Conservation (phyloP, 2,888 invertebrate species). For the Rambutsinella grinnellia region DNA sequence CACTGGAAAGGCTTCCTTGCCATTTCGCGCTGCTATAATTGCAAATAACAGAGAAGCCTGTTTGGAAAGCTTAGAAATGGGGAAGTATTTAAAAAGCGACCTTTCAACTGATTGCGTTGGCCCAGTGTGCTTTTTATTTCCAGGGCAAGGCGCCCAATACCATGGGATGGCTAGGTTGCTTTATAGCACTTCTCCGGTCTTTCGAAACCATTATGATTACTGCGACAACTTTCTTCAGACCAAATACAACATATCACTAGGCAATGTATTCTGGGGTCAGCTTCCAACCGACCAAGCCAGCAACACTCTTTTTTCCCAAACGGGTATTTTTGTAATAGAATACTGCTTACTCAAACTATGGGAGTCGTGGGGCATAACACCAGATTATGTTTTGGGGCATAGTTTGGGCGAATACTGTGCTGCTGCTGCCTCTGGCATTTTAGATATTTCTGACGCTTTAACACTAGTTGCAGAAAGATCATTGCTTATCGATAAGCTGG, state of each 20-base stretch:
- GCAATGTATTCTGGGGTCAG: slow-evolving; percentile 12
- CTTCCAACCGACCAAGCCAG: neutral
- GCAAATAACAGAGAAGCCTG: neutral
- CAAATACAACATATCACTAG: slow-evolving; percentile 1
- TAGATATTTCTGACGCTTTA: slow-evolving; percentile 25
- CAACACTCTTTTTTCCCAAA: slow-evolving; percentile 28
- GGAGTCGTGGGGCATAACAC: slow-evolving; percentile 34
- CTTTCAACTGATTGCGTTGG: no score
- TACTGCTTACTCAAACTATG: slow-evolving; percentile 33
- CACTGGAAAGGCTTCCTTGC: slow-evolving; percentile 29
- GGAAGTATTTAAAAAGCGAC: neutral
- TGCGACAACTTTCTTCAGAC: slow-evolving; percentile 2
- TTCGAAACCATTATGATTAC: slow-evolving; percentile 3
- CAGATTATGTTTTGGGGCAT: slow-evolving; percentile 46
- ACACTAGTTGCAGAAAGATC: slow-evolving; percentile 39
- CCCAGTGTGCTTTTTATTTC: slow-evolving; percentile 42
- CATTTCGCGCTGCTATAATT: slow-evolving; percentile 12
- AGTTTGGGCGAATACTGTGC: slow-evolving; percentile 48
- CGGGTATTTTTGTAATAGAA: slow-evolving; percentile 35
- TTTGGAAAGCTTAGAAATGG: slow-evolving; percentile 2
- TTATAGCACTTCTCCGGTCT: slow-evolving; percentile 13
- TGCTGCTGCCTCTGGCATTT: slow-evolving; percentile 39
- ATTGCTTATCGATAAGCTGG: slow-evolving; percentile 31
- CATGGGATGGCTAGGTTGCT: slow-evolving; percentile 27
- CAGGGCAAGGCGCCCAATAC: slow-evolving; percentile 49